Base-by-base conservation (phyloP, 2,113 vertebrate species). In the Mesocricetus auratus region DNA sequence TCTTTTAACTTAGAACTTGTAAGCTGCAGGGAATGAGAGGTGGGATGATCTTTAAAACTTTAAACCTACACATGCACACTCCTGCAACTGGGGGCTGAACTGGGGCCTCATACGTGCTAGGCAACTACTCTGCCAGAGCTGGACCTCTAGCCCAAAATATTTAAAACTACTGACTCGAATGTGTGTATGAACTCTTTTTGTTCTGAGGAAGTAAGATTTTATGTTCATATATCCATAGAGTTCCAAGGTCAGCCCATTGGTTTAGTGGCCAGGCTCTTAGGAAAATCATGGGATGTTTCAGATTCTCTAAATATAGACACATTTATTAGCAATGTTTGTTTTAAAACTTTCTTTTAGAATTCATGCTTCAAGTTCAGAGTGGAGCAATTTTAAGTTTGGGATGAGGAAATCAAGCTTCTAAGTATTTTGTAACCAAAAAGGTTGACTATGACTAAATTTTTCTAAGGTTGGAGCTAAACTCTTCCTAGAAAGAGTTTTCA, bases 401-500 rank as follows among this genome's bases (percentile, higher is more conserved):
- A 36, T 77, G 17, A 89, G 66, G 5, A 83, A 89, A 77, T 60
- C 36, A 73, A 36, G 8, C 45, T 83, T 92, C 86, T 64, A 73
- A 74, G 15, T 92, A 19, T 92, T 86, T 77, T 47, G 53, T 39
- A 93, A 69, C 33, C 11, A 60, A 47, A 89, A 69, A 60, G 29
- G 22, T 50, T 69, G 42, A 68, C 45, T 66, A 24, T 89, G 53
- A 58, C 47, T 86, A 39, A 64, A 10, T 74, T 78, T 71, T 85
- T 8, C 29, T 74, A 79, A 64, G 24, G 0, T 88, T 93, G 42
- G 39, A 92, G 47, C 22, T 69, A 53, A 91, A 69, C 45, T 85
- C 15, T 73, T 86, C 71, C 8, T 85, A 82, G 66, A 47, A 95
- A 75, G 10, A 75, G 10, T 29, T 94, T 90, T 92, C 79, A 83